Conservation (phyloP, 2,888 invertebrate genomes). For the Drosophila paramelanica region DNA sequence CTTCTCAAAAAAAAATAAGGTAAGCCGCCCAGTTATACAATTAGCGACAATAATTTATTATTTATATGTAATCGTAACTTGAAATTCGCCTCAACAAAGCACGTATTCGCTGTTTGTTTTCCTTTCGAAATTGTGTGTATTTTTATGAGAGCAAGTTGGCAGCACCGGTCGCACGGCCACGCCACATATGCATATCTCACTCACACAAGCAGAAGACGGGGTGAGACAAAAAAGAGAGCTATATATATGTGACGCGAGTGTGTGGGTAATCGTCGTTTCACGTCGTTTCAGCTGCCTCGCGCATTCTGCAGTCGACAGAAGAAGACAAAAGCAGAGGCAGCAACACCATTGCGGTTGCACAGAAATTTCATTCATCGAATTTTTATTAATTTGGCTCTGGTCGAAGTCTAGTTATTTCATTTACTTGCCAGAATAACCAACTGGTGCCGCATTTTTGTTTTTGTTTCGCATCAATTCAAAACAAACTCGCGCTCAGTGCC, state of each 20-base stretch:
- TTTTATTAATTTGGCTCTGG: slow-evolving; percentile 70
- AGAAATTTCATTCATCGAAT: slow-evolving; percentile 75
- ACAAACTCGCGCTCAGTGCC: slow-evolving; percentile 44
- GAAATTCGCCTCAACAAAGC: background rate
- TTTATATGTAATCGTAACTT: background rate
- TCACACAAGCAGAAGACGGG: slow-evolving; percentile 60
- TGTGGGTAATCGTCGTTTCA: slow-evolving; percentile 57
- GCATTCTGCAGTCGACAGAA: slow-evolving; percentile 77
- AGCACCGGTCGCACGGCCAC: slow-evolving; percentile 24
- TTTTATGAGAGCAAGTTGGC: slow-evolving; percentile 52
- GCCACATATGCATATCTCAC: slow-evolving; percentile 76
- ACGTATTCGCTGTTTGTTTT: slow-evolving; percentile 34
- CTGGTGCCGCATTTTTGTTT: slow-evolving; percentile 76
- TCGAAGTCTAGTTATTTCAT: slow-evolving; percentile 83
- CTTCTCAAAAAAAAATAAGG: slow-evolving; percentile 13
- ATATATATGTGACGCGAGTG: slow-evolving; percentile 42
- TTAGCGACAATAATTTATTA: background rate
- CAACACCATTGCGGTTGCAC: slow-evolving; percentile 48
- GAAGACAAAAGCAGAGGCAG: slow-evolving; percentile 78
- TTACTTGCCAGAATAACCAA: slow-evolving; percentile 73
- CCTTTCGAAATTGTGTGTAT: slow-evolving; percentile 30
- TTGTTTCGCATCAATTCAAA: slow-evolving; percentile 59
- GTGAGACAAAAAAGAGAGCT: slow-evolving; percentile 65
- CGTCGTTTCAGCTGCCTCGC: slow-evolving; percentile 69
- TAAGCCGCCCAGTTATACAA: slow-evolving; percentile 8